These are phyloP conservation scores for Elephantulus edwardii DNA, from an alignment of 2,113 vertebrate species.

Conservation along the genomic window DNA sequence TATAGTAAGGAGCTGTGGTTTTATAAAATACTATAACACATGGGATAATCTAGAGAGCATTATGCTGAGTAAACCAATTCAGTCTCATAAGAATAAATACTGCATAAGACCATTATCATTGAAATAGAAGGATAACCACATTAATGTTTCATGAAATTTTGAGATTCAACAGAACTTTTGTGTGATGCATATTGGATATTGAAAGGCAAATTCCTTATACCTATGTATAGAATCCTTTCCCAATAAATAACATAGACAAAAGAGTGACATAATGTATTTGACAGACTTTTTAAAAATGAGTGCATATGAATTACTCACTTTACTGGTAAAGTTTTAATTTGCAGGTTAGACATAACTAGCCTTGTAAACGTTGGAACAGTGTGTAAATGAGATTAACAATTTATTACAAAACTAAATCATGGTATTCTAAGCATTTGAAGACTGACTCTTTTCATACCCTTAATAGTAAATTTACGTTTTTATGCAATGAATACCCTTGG, in stretches of 20 bases:
- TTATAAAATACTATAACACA: no score
- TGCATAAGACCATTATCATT: no score
- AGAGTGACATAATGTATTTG: conserved; percentile 1
- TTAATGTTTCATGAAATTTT: background rate
- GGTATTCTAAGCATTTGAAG: conserved; percentile 73
- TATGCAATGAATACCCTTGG: conserved; percentile 72
- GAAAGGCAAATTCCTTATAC: background rate
- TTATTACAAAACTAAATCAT: conserved; percentile 66
- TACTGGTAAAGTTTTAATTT: conserved; percentile 47
- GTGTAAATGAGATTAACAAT: conserved; percentile 31
- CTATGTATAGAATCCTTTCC: conserved; percentile 12
- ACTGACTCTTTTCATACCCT: conserved; percentile 70
- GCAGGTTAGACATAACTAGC: conserved; percentile 45
- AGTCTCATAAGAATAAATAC: no score
- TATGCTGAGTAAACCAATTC: no score
- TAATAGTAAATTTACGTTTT: conserved; percentile 81
- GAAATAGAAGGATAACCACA: no score
- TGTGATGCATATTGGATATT: background rate
- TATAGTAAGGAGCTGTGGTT: no score
- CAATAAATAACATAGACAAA: conserved; percentile 1
- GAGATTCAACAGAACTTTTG: background rate
- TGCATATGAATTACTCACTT: conserved; percentile 59
- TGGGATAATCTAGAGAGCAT: no score
- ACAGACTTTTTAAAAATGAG: conserved; percentile 43
- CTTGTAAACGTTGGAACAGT: conserved; percentile 62